Conservation (phyloP, 35 echinoderm and acorn worm species). For the Lytechinus variegatus region DNA sequence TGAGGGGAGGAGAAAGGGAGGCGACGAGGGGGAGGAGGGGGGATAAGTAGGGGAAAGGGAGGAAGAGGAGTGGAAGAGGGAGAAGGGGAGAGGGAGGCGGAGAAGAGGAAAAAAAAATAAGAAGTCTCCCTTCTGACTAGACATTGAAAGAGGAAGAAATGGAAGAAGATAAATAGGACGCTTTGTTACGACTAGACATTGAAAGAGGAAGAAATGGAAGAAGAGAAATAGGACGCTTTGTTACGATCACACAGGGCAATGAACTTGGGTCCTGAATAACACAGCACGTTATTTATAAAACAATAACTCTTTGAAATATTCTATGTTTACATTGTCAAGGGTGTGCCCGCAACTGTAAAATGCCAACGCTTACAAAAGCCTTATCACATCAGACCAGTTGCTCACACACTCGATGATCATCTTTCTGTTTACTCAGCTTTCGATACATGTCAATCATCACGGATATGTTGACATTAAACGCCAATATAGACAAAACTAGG, state of each 20-base stretch:
- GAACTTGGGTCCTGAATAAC: background rate
- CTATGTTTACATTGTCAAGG: background rate
- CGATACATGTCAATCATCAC: background rate
- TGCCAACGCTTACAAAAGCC: background rate
- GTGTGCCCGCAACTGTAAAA: background rate
- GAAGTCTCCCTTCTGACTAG: background rate
- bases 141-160: background rate
- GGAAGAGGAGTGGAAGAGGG: background rate
- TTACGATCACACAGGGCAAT: background rate
- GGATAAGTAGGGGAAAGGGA: background rate
- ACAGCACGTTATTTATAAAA: background rate
- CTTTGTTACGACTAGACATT: no score
- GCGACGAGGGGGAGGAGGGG: background rate
- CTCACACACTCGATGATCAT: background rate
- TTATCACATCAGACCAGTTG: background rate
- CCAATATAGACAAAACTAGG: background rate
- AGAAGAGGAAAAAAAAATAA: background rate
- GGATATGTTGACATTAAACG: background rate
- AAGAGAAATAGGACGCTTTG: background rate
- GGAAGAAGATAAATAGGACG: no score
- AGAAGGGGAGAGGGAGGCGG: no score
- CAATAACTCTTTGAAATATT: background rate
- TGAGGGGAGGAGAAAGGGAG: background rate
- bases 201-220: background rate
- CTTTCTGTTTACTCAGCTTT: background rate